Base-by-base conservation (phyloP, 2,888 invertebrate species). In the Disparrhopalites patrizii region DNA sequence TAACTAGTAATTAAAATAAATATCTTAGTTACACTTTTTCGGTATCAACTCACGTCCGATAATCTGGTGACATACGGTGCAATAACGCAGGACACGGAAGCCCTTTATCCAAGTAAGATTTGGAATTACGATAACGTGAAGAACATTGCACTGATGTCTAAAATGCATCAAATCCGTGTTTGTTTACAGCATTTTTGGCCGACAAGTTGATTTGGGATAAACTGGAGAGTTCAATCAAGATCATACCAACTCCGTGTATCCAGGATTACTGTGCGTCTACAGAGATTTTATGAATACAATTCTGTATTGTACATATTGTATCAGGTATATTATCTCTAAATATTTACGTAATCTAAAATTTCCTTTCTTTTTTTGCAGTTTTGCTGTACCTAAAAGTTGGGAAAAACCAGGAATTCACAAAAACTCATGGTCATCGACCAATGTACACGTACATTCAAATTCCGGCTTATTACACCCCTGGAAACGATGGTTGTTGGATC, bases 251-350 rank as follows among this genome's bases (percentile, higher is more conserved):
- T 54, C 62, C 62, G 2, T 63, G 62, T 20, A 63, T 55, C 18
- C 62, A 38, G 27, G 62, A 63, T 18, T 63, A 36, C 43, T 63
- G 62, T 63, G 20, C 54, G 62, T 27, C 43, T 40, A n/a, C n/a
- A n/a, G n/a, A n/a, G n/a, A n/a, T n/a, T n/a, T n/a, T n/a, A n/a
- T n/a, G n/a, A n/a, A 36, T 36, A 36, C 36, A 36, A 36, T 10
- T n/a, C n/a, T 36, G 36, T 36, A 36, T 36, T 36, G 15, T 36
- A 36, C n/a, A n/a, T n/a, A n/a, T n/a, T n/a, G n/a, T n/a, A n/a
- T n/a, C n/a, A n/a, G n/a, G n/a, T n/a, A n/a, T n/a, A n/a, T n/a
- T n/a, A n/a, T n/a, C n/a, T n/a, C 7, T 36, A 7, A 15, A 4
- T 28, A 28, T 54, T 3, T 13, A 54, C 51, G 8, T 15, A 51